These are phyloP conservation scores for Ibidorhyncha struthersii DNA, from an alignment of 2,113 vertebrate species.

Conservation along the genomic window DNA sequence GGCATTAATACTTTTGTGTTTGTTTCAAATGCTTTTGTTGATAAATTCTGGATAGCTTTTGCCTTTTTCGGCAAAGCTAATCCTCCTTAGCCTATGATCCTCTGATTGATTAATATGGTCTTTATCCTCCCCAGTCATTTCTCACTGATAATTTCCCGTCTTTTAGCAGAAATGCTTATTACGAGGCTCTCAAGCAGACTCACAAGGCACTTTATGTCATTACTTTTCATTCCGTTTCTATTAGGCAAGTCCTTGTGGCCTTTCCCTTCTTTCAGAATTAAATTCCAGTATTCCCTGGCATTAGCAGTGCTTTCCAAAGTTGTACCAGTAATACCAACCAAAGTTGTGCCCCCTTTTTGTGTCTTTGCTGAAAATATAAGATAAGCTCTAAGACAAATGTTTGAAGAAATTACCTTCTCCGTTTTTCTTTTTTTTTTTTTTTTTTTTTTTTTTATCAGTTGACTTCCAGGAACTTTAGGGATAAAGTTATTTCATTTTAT, in stretches of 20 bases:
- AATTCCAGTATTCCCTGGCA: background rate
- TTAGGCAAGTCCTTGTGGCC: background rate
- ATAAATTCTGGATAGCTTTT: constrained; percentile 5
- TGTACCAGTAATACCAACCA: accelerated
- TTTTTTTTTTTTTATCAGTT: background rate
- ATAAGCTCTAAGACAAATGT: background rate
- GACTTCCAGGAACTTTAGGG: background rate
- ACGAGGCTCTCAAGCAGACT: background rate
- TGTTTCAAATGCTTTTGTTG: background rate
- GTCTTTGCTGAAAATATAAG: background rate
- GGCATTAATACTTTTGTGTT: background rate
- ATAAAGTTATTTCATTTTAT: background rate
- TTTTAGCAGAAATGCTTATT: constrained; percentile 1
- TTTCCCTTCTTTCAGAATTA: background rate
- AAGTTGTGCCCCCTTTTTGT: background rate
- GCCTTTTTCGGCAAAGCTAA: background rate
- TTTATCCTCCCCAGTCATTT: background rate
- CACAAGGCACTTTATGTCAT: background rate
- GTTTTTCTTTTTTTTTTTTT: background rate
- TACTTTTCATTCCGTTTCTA: background rate
- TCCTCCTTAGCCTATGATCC: background rate
- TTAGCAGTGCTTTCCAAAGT: background rate
- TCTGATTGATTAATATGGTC: background rate
- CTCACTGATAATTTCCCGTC: background rate
- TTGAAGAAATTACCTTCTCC: background rate